Evolutionary conservation across 2,888 invertebrate species (phyloP).

Genomic region (Drosophila maculinotata): DNA sequence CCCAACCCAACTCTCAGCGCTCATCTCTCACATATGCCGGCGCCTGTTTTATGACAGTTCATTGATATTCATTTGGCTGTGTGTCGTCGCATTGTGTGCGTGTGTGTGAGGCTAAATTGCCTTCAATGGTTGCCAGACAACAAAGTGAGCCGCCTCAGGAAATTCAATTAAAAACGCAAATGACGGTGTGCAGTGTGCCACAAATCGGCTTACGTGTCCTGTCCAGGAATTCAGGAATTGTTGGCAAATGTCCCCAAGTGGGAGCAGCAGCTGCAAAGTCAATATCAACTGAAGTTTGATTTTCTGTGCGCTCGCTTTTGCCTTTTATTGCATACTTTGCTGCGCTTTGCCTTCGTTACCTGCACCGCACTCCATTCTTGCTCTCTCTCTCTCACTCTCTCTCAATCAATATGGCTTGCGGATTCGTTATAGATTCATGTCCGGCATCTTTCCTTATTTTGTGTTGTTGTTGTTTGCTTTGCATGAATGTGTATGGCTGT

Average conservation of each 20-base stretch:
- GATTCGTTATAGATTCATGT: slow-evolving; percentile 72
- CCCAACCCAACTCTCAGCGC: background rate
- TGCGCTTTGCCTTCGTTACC: slow-evolving; percentile 30
- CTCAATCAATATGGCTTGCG: slow-evolving; percentile 59
- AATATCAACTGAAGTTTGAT: slow-evolving; percentile 71
- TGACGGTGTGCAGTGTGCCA: slow-evolving; percentile 36
- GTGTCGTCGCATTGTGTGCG: slow-evolving; percentile 13
- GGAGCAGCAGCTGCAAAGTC: slow-evolving; percentile 48
- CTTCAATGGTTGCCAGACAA: slow-evolving; percentile 37
- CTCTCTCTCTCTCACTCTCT: background rate
- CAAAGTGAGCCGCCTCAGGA: slow-evolving; percentile 34
- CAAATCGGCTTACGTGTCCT: slow-evolving; percentile 67
- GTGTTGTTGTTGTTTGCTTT: slow-evolving; percentile 2
- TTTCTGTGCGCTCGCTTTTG: slow-evolving; percentile 39
- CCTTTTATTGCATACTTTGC: slow-evolving; percentile 65
- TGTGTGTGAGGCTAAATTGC: slow-evolving; percentile 43
- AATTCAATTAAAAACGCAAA: slow-evolving; percentile 71
- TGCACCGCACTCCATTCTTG: slow-evolving; percentile 8
- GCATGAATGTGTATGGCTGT: slow-evolving; percentile 47
- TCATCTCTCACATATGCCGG: slow-evolving; percentile 45
- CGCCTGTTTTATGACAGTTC: slow-evolving; percentile 73
- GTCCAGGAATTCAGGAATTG: slow-evolving; percentile 31
- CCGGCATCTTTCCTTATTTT: slow-evolving; percentile 23
- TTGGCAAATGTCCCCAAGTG: slow-evolving; percentile 28
- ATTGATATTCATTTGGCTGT: slow-evolving; percentile 75